phyloP scores from a whole-genome alignment of 2,113 vertebrate genomes.

The Delphinapterus leucas region DNA sequence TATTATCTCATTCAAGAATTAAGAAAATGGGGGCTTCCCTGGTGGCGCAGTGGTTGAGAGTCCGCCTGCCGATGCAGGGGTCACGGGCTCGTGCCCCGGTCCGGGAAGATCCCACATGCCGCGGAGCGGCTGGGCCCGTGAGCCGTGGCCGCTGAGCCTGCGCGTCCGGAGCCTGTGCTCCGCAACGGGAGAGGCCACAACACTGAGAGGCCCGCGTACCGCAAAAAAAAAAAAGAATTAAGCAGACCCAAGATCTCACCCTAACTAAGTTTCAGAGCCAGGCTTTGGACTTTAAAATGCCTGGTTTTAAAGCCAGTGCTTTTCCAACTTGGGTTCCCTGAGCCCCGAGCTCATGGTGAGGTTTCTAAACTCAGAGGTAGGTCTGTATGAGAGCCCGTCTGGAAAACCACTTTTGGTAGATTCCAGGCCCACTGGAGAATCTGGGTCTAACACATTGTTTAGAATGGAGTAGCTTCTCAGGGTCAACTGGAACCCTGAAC shows the following conservation, averaged over 20 bases:
- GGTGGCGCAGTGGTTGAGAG: too few species aligned
- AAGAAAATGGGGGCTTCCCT: neutral
- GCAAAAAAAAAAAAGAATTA: too few species aligned
- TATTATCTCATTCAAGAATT: neutral
- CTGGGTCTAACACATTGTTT: too few species aligned
- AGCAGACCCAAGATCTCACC: neutral
- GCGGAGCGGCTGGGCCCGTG: too few species aligned
- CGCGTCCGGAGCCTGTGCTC: too few species aligned
- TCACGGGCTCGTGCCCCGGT: accelerated
- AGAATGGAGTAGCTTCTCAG: neutral
- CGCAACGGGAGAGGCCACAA: too few species aligned
- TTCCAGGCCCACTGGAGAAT: neutral
- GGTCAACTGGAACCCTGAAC: too few species aligned
- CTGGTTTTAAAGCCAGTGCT: neutral
- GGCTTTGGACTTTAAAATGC: neutral
- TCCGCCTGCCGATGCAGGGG: too few species aligned
- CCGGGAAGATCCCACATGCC: accelerated
- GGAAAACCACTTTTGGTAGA: neutral
- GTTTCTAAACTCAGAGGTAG: neutral
- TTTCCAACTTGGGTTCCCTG: neutral
- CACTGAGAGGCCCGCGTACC: too few species aligned
- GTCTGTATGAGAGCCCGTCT: neutral
- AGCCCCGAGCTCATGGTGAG: neutral
- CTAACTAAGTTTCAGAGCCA: neutral
- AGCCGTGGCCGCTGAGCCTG: too few species aligned